Evolutionary conservation across 2,888 invertebrate species (phyloP).

Genomic region (Meandrusa payeni): DNA sequence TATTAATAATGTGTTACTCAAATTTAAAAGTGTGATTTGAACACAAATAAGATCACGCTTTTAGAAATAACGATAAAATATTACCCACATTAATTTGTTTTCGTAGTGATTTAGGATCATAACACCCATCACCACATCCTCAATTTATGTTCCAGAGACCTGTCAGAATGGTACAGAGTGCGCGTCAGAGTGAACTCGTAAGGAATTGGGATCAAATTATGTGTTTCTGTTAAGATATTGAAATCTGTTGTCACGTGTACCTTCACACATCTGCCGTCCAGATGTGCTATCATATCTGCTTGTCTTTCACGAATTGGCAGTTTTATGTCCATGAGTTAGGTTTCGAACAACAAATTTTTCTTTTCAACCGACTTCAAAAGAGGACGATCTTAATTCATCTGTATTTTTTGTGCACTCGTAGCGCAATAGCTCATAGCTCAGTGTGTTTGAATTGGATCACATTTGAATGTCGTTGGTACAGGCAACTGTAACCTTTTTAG

Average conservation of each 20-base stretch:
- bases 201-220: conserved; percentile 81
- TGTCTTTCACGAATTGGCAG: conserved; percentile 71
- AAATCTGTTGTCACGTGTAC: conserved; percentile 75
- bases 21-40: conserved; percentile 16
- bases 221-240: conserved; percentile 72
- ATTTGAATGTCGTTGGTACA: too few relatives aligned
- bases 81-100: conserved; percentile 3
- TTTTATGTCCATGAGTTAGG: conserved; percentile 41
- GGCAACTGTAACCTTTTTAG: too few relatives aligned
- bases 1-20: neutral
- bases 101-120: conserved; percentile 40
- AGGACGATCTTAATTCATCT: too few relatives aligned
- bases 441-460: too few relatives aligned
- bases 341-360: conserved; percentile 25
- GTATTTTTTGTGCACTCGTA: too few relatives aligned
- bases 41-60: conserved; percentile 20
- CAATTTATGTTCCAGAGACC: conserved; percentile 82
- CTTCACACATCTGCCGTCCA: conserved; percentile 76
- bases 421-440: too few relatives aligned
- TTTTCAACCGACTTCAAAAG: too few relatives aligned
- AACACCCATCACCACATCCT: conserved; percentile 67
- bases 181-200: conserved; percentile 93
- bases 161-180: conserved; percentile 91
- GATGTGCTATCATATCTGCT: conserved; percentile 71
- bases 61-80: conserved; percentile 2